phyloP scores from a whole-genome alignment of 1,140 invertebrate species.

The Neodiprion lecontei region DNA sequence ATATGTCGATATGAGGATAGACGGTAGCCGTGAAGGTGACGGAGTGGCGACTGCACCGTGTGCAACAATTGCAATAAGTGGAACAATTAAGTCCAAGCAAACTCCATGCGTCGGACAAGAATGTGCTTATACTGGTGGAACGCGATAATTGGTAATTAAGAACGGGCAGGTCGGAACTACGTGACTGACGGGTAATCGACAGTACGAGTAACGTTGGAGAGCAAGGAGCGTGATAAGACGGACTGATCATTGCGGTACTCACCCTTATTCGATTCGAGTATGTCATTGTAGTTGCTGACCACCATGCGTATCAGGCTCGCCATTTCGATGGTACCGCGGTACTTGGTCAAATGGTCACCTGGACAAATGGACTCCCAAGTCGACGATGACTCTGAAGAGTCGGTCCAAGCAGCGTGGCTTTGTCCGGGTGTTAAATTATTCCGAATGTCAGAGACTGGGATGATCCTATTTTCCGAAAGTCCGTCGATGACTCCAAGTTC shows the following conservation, averaged over 20 bases:
- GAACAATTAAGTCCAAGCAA: slow-evolving; percentile 28
- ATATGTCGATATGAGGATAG: too few relatives aligned
- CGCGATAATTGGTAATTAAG: too few relatives aligned
- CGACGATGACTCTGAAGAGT: not conserved
- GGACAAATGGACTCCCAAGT: too few relatives aligned
- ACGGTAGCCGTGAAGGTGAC: too few relatives aligned
- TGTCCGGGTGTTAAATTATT: not conserved
- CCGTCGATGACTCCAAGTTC: too few relatives aligned
- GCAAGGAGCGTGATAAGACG: too few relatives aligned
- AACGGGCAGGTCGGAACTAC: too few relatives aligned
- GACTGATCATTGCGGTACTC: slow-evolving; percentile 21
- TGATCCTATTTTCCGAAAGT: too few relatives aligned
- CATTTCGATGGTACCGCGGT: slow-evolving; percentile 44
- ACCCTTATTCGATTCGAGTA: slow-evolving; percentile 62
- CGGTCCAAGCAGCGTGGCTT: not conserved
- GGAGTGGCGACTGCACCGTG: too few relatives aligned
- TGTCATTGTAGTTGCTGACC: slow-evolving; percentile 65
- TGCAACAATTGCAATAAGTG: slow-evolving; percentile 42
- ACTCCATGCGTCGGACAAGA: slow-evolving; percentile 11
- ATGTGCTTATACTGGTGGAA: too few relatives aligned
- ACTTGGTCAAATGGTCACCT: not conserved
- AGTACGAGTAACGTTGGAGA: too few relatives aligned
- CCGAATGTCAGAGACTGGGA: not conserved
- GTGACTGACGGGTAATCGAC: too few relatives aligned
- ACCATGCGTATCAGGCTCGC: slow-evolving; percentile 58